These are phyloP conservation scores for Heterotis niloticus DNA, from an alignment of 2,113 vertebrate genomes.

Conservation along the genomic window DNA sequence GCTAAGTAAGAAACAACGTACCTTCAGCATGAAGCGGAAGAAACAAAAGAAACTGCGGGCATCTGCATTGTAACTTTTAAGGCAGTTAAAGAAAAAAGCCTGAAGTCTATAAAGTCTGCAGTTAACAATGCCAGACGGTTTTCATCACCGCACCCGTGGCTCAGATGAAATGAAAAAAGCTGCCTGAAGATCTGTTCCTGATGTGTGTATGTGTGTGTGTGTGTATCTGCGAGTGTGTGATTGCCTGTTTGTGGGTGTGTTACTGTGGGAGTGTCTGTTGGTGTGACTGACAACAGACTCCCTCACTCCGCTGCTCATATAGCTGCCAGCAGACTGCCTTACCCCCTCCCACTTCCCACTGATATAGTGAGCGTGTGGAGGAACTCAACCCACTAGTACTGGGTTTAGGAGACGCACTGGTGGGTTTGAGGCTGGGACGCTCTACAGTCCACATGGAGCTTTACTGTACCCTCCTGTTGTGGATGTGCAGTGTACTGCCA, in stretches of 20 bases:
- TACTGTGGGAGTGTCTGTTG: background rate
- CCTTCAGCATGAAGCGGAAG: background rate
- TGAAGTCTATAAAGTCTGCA: background rate
- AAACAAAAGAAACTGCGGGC: background rate
- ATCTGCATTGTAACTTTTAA: background rate
- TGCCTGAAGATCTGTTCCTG: background rate
- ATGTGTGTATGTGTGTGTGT: background rate
- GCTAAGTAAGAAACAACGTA: too few species aligned
- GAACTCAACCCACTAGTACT: conserved; percentile 61
- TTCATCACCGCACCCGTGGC: background rate
- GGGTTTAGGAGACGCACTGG: conserved; percentile 56
- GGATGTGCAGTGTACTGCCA: conserved; percentile 63
- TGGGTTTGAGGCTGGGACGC: conserved; percentile 41
- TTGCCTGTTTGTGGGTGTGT: background rate
- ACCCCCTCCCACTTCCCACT: conserved; percentile 82
- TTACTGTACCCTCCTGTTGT: conserved; percentile 74
- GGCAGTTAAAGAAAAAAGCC: background rate
- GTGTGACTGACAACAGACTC: background rate
- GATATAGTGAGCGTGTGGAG: conserved; percentile 69
- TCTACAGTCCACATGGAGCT: conserved; percentile 73
- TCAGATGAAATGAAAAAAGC: background rate
- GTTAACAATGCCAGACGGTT: background rate
- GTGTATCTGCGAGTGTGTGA: background rate
- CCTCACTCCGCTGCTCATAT: background rate
- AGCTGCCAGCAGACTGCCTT: conserved; percentile 21